These are phyloP conservation scores for Atherinosoma microstoma DNA, from an alignment of 2,797 vertebrate genomes.

Conservation along the genomic window DNA sequence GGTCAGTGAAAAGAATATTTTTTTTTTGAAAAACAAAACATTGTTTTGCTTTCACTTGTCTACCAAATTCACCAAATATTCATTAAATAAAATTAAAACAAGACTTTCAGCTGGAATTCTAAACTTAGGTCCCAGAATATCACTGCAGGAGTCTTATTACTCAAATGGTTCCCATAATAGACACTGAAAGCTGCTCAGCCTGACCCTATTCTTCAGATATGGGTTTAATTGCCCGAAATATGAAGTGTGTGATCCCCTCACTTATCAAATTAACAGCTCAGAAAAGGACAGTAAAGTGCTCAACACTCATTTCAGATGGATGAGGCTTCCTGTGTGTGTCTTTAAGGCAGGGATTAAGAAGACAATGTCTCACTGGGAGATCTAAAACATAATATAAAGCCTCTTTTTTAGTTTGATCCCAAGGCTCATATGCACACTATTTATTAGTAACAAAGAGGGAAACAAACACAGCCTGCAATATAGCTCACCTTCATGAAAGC, in stretches of 20 bases:
- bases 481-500: background rate
- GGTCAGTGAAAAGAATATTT: background rate
- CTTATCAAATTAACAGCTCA: conserved; percentile 81
- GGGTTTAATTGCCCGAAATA: conserved; percentile 79
- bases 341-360: conserved; percentile 15
- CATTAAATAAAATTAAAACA: background rate
- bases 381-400: background rate
- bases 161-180: conserved; percentile 69
- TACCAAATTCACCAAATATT: background rate
- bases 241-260: conserved; percentile 71
- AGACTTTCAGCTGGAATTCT: conserved; percentile 21
- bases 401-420: background rate
- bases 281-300: conserved; percentile 69
- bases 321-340: conserved; percentile 72
- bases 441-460: background rate
- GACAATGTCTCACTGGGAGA: conserved; percentile 31
- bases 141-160: conserved; percentile 31
- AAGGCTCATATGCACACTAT: background rate
- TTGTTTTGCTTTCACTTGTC: no score
- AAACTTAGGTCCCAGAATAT: conserved; percentile 24
- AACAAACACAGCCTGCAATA: background rate
- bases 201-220: conserved; percentile 73
- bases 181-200: conserved; percentile 68
- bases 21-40: no score
- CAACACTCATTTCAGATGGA: conserved; percentile 53